These are phyloP conservation scores for Enteromius anoplus DNA, from an alignment of 2,797 vertebrate species.

Conservation along the genomic window DNA sequence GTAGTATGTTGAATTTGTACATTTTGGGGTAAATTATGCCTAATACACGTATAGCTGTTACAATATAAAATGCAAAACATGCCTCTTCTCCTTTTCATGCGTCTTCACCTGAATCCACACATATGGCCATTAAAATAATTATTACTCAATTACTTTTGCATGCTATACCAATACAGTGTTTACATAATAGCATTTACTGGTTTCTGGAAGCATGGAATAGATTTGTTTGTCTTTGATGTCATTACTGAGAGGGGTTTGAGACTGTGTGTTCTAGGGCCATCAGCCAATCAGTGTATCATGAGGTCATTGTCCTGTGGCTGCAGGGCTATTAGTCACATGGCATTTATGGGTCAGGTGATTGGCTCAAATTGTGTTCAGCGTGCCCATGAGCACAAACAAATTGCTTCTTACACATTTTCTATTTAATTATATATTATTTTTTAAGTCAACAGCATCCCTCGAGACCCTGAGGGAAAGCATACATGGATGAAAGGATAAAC, in stretches of 20 bases:
- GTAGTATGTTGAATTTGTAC: no score
- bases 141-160: neutral
- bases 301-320: neutral
- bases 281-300: neutral
- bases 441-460: neutral
- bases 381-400: neutral
- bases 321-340: conserved; percentile 4
- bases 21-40: no score
- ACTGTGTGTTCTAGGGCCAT: neutral
- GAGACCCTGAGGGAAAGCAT: neutral
- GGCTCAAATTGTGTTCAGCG: neutral
- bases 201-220: neutral
- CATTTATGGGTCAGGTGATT: neutral
- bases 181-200: neutral
- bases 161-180: neutral
- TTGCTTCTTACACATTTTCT: neutral
- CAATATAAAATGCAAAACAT: neutral
- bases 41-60: no score
- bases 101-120: neutral
- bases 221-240: neutral
- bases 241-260: neutral
- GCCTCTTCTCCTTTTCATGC: neutral
- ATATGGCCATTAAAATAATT: neutral
- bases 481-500: neutral
- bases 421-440: neutral